Evolutionary conservation across 2,888 invertebrate species (phyloP), one percentile per base, ranked within the genome.

Genomic region (Spisula solida): DNA sequence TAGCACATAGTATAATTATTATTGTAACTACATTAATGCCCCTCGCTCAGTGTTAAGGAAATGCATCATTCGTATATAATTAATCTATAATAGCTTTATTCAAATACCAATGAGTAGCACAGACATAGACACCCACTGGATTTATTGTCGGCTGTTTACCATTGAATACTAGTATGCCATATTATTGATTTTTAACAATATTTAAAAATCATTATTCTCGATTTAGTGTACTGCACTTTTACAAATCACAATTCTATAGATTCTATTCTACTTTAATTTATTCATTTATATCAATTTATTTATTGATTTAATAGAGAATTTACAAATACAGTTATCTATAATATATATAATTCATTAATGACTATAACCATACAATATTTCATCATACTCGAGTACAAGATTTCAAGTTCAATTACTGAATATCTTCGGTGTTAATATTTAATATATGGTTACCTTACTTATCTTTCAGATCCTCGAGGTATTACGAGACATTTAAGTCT

Each of bases 401-500:
- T 56, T 25, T 66, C 60, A 10, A 66, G 6, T 66, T 66, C 6
- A 25, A 66, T 25, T 66, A 66, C 18, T 20, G 20, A 25, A 12
- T 66, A 51, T 51, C 14, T 66, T 66, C 60, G 6, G 60, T 66
- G 25, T 66, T 25, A n/a, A 25, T 66, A 66, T 66, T 66, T 66
- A n/a, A n/a, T n/a, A 25, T 66, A 25, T 25, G 60, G 6, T 8
- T 25, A 25, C 16, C 4, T 88, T 86, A 20, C 82, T 8, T 25
- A 25, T 25, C 4, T 88, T 86, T 25, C 82, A 94, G 94, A 89
- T 80, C 87, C 90, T 16, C 89, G 89, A 41, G 90, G 90, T 29
- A 47, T 94, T n/a, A 93, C 93, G 14, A 82, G 94, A 31, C 94
- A 94, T 83, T 85, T 91, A 14, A 94, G 94, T 88, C 85, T 93